Conservation (phyloP, 2,113 vertebrate species). For the Menura novaehollandiae region DNA sequence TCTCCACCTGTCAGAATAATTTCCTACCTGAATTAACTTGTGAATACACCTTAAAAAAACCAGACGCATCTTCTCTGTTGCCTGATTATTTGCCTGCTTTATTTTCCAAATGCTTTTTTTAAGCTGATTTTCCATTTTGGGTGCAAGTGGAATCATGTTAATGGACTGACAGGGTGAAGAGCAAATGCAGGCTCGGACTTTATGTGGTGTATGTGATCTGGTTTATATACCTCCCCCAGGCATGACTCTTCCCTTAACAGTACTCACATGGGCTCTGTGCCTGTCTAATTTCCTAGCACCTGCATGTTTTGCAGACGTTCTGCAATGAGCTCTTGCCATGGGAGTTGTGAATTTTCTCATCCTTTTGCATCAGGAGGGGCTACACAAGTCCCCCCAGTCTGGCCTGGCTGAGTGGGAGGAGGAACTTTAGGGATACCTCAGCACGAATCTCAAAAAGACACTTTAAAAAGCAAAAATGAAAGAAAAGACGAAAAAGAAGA, state of each 20-base stretch:
- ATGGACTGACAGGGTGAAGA: neutral
- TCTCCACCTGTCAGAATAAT: conserved; percentile 58
- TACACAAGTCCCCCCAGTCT: neutral
- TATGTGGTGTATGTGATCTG: neutral
- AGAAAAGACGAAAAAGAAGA: neutral
- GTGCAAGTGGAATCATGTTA: neutral
- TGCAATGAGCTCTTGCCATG: neutral
- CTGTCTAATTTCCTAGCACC: neutral
- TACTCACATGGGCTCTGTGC: neutral
- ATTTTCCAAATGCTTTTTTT: neutral
- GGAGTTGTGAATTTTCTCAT: neutral
- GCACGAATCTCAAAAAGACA: neutral
- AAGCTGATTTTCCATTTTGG: neutral
- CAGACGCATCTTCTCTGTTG: neutral
- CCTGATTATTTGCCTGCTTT: neutral
- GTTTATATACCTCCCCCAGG: neutral
- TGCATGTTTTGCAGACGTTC: neutral
- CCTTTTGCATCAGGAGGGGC: neutral
- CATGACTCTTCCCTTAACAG: neutral
- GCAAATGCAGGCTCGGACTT: neutral
- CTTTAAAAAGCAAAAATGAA: neutral
- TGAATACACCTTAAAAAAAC: neutral
- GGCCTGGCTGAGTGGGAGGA: neutral
- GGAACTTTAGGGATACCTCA: neutral
- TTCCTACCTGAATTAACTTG: conserved; percentile 62